Evolutionary conservation across 2,797 vertebrate genomes (phyloP).

Genomic region (Darevskia mixta): DNA sequence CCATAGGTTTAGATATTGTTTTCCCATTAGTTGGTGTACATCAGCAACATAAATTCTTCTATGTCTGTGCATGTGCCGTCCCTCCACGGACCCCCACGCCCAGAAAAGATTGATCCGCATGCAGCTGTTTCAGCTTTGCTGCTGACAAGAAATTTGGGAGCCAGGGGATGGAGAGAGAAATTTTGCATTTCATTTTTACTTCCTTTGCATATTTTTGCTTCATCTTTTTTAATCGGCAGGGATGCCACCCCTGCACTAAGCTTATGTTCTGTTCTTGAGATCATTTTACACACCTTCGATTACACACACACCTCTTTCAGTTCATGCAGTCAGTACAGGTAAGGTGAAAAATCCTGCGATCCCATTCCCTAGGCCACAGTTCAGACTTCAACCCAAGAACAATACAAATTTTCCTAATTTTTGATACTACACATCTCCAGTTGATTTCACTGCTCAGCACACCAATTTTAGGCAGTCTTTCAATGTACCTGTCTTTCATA

Average conservation of each 20-base stretch:
- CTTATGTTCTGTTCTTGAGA: neutral
- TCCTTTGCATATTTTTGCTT: neutral
- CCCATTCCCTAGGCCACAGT: neutral
- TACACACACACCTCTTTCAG: neutral
- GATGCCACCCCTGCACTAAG: neutral
- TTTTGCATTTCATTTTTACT: conserved; percentile 16
- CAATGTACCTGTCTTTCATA: neutral
- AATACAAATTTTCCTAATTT: neutral
- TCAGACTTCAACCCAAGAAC: neutral
- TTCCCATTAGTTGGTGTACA: conserved; percentile 46
- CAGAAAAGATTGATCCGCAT: neutral
- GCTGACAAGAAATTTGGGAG: conserved; percentile 17
- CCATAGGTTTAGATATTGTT: conserved; percentile 22
- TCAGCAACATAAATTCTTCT: conserved; percentile 63
- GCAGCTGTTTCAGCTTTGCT: conserved; percentile 6
- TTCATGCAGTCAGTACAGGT: neutral
- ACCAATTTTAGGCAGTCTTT: neutral
- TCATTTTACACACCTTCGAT: neutral
- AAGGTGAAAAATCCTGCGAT: neutral
- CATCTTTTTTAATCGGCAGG: neutral
- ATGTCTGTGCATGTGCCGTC: neutral
- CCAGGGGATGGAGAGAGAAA: neutral
- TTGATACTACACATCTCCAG: neutral
- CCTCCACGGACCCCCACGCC: conserved; percentile 6
- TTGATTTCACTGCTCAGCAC: neutral